These are phyloP conservation scores for Athalia cordata DNA, from an alignment of 2,888 invertebrate genomes.

Conservation along the genomic window DNA sequence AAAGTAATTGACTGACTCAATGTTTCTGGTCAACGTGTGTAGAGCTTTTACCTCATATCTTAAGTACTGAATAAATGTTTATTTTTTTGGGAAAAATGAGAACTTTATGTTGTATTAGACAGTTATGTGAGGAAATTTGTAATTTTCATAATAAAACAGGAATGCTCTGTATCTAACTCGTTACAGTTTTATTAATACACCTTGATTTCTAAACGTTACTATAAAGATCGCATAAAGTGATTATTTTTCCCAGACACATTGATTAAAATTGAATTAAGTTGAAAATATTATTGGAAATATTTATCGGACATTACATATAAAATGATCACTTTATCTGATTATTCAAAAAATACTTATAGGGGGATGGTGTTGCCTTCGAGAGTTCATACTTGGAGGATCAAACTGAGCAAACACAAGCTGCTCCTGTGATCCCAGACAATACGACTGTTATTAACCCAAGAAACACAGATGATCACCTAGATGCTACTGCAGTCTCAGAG, in stretches of 20 bases:
- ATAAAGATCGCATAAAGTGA: slow-evolving; percentile 52
- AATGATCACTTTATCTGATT: slow-evolving; percentile 50
- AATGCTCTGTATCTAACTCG: not conserved
- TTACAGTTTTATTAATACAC: slow-evolving; percentile 30
- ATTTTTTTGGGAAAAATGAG: slow-evolving; percentile 57
- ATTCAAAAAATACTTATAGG: slow-evolving; percentile 52
- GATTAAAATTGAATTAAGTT: slow-evolving; percentile 31
- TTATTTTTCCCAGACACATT: slow-evolving; percentile 58
- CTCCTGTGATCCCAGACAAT: not conserved
- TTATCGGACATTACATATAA: slow-evolving; percentile 1
- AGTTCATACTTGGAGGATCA: slow-evolving; percentile 47
- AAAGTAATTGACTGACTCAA: slow-evolving; percentile 2
- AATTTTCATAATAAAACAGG: slow-evolving; percentile 35
- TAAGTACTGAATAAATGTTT: not conserved
- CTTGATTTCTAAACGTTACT: slow-evolving; percentile 5
- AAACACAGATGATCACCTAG: not conserved
- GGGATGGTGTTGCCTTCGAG: slow-evolving; percentile 53
- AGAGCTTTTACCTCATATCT: not conserved
- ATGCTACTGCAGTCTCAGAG: not conserved
- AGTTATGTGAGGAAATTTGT: slow-evolving; percentile 30
- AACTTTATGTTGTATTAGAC: slow-evolving; percentile 53
- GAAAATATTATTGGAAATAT: not conserved
- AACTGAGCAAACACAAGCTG: not conserved
- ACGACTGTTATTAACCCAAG: not conserved
- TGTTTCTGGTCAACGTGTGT: not conserved